These are phyloP conservation scores for Heterotilapia buettikoferi DNA, from an alignment of 2,113 vertebrate species.

Conservation along the genomic window DNA sequence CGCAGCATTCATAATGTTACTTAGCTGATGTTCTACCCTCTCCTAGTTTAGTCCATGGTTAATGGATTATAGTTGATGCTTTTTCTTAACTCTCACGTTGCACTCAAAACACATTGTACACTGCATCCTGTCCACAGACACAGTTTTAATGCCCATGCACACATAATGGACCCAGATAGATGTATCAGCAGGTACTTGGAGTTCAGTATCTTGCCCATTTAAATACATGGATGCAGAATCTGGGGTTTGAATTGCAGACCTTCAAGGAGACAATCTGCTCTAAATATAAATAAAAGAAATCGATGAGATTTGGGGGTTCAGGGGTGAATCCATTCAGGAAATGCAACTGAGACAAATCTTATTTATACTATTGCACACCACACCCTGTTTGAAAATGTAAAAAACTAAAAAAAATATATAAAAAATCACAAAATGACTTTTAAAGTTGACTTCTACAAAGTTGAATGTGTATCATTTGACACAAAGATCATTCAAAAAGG, in stretches of 20 bases:
- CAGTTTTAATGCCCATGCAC: no score
- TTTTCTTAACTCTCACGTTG: no score
- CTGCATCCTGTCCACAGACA: no score
- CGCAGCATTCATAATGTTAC: background rate
- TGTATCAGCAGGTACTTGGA: background rate
- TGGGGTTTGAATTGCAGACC: no score
- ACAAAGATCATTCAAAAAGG: background rate
- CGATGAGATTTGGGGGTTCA: rapidly evolving
- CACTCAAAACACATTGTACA: background rate
- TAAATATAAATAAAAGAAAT: background rate
- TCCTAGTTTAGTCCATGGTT: no score
- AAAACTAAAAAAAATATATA: background rate
- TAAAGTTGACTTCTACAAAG: background rate
- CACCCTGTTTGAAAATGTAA: background rate
- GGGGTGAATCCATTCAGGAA: background rate
- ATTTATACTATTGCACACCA: background rate
- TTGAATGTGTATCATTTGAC: background rate
- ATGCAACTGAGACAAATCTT: background rate
- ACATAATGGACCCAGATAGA: background rate
- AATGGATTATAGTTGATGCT: no score
- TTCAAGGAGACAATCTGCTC: background rate
- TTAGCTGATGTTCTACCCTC: background rate
- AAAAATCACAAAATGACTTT: background rate
- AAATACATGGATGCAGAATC: background rate
- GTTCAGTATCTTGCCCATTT: background rate